Evolutionary conservation across 2,113 vertebrate genomes (phyloP), one percentile per base, ranked within the genome.

Genomic region (Varanus salvator): DNA sequence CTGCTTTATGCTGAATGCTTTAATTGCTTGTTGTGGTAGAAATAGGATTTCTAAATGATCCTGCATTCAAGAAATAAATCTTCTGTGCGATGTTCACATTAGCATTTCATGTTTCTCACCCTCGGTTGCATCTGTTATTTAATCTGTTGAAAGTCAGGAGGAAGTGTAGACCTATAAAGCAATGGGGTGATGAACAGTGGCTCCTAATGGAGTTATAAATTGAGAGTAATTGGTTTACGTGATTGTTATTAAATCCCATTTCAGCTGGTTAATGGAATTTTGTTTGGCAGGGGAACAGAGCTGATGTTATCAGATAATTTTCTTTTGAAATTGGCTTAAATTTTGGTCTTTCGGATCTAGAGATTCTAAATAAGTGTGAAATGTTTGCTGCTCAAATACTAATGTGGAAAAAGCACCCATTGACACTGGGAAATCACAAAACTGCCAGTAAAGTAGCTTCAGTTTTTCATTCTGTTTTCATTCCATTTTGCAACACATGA

Each of bases 191-290:
- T 96, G 95, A 96, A 96, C 96, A 96, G 69, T 95, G 93, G 93
- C 68, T 93, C 91, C 94, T 97, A 96, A 97, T 95, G 92, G 95
- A 96, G 92, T 95, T 97, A 97, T 97, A 97, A 97, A 97, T 95
- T 93, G 95, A 97, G 95, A 96, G 95, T 97, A 97, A 97, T 97
- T 97, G 95, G 95, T 97, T 97, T 97, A 96, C 1, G 80, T 92
- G 96, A 96, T 97, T 96, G 93, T 95, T 97, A 97, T 96, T 96
- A 97, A 96, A 95, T 95, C 78, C 91, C 91, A 95, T 97, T 97
- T 97, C 95, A 96, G 78, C 93, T 96, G 90, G 94, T 94, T 97
- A 97, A 97, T 97, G 96, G 93, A 96, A 97, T 96, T 97, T 93
- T 96, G 87, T 96, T 97, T 97, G 96, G 95, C 96, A 96, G 92